Percentiles rank a stretch among this genome's conserved stretches.
Conservation (phyloP, 2,113 vertebrate genomes). For the Turnix velox region DNA sequence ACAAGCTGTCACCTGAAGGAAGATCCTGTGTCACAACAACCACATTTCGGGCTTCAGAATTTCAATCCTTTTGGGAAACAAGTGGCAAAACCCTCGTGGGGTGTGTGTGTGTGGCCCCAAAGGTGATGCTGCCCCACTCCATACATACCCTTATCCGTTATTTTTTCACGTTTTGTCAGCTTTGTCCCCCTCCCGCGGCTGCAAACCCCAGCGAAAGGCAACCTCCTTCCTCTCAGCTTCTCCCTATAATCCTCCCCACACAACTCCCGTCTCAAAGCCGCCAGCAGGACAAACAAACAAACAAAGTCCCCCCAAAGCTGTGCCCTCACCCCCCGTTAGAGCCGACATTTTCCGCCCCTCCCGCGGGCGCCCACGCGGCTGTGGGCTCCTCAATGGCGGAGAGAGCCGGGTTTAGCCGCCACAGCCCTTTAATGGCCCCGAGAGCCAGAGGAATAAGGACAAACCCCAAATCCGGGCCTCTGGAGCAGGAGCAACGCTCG, state of each 20-base stretch:
- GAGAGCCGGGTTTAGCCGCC: too few species aligned
- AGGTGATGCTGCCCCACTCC: fast-evolving
- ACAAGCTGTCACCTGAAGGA: background rate
- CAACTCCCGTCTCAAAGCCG: background rate
- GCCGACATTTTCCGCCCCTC: too few species aligned
- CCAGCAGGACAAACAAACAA: background rate
- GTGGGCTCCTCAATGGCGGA: too few species aligned
- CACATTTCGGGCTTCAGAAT: background rate
- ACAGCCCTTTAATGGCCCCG: too few species aligned
- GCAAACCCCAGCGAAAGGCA: background rate
- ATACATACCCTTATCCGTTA: fast-evolving
- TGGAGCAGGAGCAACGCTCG: too few species aligned
- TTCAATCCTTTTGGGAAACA: background rate
- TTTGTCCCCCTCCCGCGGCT: background rate
- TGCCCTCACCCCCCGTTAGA: background rate
- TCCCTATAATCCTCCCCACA: background rate
- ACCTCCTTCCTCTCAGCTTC: background rate
- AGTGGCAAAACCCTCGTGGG: background rate
- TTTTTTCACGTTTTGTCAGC: background rate
- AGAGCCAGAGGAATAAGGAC: too few species aligned
- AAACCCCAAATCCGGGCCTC: too few species aligned
- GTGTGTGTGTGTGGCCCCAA: background rate
- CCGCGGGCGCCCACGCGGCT: too few species aligned
- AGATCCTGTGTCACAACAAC: background rate
- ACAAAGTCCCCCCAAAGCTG: background rate